Evolutionary conservation across 2,888 invertebrate genomes (phyloP).

Genomic region (Zele albiditarsus): DNA sequence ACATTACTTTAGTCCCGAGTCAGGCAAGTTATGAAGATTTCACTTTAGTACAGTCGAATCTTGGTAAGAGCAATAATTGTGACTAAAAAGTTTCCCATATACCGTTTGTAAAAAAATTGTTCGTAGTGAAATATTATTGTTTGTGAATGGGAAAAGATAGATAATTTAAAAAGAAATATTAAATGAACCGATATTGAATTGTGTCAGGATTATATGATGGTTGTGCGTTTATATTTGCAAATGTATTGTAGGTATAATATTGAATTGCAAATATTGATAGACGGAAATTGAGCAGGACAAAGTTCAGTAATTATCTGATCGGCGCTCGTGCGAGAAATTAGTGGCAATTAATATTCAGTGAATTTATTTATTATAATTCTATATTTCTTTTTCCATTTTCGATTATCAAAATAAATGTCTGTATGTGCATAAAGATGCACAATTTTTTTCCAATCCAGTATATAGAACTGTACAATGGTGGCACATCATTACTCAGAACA

Average conservation of each 20-base stretch:
- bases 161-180: no score
- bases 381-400: background rate
- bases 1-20: no score
- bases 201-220: no score
- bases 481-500: background rate
- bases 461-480: background rate
- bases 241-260: background rate
- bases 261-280: constrained; percentile 1
- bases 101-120: no score
- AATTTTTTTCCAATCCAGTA: background rate
- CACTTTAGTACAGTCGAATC: no score
- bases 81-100: no score
- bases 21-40: no score
- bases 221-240: background rate
- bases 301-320: constrained; percentile 6
- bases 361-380: background rate
- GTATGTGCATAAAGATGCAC: background rate
- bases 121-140: no score
- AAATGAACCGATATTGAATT: no score
- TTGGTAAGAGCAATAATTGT: no score
- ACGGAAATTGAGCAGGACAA: background rate
- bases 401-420: background rate
- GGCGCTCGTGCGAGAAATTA: constrained; percentile 13
- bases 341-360: background rate
- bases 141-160: no score